Conservation (phyloP, 2,888 invertebrate species). For the Muscina levida region DNA sequence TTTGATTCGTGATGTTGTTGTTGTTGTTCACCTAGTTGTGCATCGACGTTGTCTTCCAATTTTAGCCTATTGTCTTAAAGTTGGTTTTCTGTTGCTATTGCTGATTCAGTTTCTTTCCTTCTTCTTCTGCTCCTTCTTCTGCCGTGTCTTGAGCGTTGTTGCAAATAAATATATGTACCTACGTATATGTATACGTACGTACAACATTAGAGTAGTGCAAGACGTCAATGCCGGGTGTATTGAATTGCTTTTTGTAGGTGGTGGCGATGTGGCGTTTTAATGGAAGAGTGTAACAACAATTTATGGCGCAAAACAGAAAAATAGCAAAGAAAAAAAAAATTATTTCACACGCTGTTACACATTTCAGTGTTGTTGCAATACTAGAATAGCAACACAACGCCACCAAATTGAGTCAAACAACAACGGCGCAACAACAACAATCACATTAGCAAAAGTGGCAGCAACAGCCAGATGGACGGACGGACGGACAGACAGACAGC, state of each 20-base stretch:
- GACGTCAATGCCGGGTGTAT: conserved; percentile 37
- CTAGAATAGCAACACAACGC: conserved; percentile 19
- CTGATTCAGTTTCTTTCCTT: background rate
- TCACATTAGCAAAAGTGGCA: conserved; percentile 6
- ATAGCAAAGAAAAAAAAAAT: background rate
- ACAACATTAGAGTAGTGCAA: no score
- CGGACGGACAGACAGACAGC: no score
- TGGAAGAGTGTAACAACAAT: conserved; percentile 49
- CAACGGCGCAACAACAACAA: conserved; percentile 23
- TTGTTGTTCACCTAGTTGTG: background rate
- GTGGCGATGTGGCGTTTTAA: conserved; percentile 1
- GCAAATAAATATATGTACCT: no score
- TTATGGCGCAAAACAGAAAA: conserved; percentile 51
- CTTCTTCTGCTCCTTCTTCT: no score
- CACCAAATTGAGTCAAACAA: conserved; percentile 23
- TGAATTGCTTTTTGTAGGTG: conserved; percentile 35
- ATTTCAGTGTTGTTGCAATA: conserved; percentile 58
- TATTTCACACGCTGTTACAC: conserved; percentile 68
- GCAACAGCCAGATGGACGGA: no score
- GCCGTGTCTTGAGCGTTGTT: background rate
- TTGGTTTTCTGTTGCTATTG: background rate
- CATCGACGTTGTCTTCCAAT: background rate
- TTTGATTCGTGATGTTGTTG: conserved; percentile 5
- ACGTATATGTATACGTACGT: no score
- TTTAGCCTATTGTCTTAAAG: conserved; percentile 11